Evolutionary conservation across 2,113 vertebrate genomes (phyloP).

Genomic region (Chloroceryle aenea): DNA sequence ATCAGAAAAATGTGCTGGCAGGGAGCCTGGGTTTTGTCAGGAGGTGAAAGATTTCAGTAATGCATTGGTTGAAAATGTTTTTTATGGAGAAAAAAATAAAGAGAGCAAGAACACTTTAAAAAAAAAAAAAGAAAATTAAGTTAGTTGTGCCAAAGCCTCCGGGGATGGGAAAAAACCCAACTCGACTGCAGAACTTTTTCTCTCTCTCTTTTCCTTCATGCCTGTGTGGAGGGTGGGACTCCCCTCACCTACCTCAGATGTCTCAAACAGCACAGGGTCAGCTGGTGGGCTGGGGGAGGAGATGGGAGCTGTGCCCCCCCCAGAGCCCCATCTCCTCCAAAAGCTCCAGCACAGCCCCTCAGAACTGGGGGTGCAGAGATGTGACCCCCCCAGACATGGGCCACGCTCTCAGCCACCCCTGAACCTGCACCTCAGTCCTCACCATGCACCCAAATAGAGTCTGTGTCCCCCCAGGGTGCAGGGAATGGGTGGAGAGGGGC

Average conservation of each 20-base stretch:
- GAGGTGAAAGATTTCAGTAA: not conserved
- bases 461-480: not conserved
- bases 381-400: not conserved
- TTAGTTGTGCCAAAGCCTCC: not conserved
- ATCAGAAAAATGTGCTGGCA: conserved; percentile 57
- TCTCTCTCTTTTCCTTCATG: not conserved
- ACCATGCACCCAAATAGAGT: fast-evolving
- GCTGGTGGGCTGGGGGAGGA: not conserved
- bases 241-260: fast-evolving
- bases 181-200: not conserved
- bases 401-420: fast-evolving
- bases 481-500: not conserved
- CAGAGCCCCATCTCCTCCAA: not conserved
- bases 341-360: not conserved
- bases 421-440: fast-evolving
- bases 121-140: not conserved
- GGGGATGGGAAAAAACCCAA: not conserved
- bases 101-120: not conserved
- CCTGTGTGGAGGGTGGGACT: not conserved
- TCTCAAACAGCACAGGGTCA: fast-evolving
- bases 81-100: not conserved
- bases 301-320: fast-evolving
- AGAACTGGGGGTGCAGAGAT: fast-evolving
- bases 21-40: conserved; percentile 26
- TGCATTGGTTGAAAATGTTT: not conserved